phyloP scores from a whole-genome alignment of 2,888 invertebrate genomes.

The Aphelenchoides bicaudatus region DNA sequence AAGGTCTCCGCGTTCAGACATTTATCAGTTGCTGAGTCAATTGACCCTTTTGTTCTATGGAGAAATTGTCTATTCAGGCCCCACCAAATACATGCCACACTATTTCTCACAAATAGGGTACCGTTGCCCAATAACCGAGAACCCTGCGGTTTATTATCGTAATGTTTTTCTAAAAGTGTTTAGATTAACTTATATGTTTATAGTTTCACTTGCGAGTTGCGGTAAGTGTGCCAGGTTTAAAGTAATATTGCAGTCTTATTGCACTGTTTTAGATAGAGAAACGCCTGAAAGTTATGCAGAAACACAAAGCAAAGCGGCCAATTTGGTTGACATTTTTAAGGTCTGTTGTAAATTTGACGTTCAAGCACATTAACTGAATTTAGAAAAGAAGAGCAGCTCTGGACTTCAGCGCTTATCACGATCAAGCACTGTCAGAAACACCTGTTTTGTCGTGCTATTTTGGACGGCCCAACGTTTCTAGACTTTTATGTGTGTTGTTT shows the following conservation, averaged over 20 bases:
- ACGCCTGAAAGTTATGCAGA: slow-evolving; percentile 86
- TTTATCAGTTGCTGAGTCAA: slow-evolving; percentile 78
- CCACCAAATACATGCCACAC: slow-evolving; percentile 83
- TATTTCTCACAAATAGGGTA: slow-evolving; percentile 93
- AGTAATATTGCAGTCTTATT: neutral
- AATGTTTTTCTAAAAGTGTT: slow-evolving; percentile 63
- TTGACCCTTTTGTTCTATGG: slow-evolving; percentile 80
- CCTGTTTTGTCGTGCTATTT: slow-evolving; percentile 31
- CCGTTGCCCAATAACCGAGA: slow-evolving; percentile 91
- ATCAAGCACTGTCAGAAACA: slow-evolving; percentile 18
- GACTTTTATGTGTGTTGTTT: neutral
- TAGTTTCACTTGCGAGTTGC: too few relatives aligned
- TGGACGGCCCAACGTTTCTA: slow-evolving; percentile 16
- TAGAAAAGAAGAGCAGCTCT: slow-evolving; percentile 19
- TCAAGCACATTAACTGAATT: slow-evolving; percentile 1
- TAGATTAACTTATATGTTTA: slow-evolving; percentile 1
- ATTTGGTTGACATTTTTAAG: slow-evolving; percentile 38
- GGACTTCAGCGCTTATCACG: slow-evolving; percentile 12
- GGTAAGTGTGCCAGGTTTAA: neutral
- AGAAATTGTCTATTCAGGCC: slow-evolving; percentile 75
- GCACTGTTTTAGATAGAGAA: slow-evolving; percentile 73
- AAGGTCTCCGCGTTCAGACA: slow-evolving; percentile 88
- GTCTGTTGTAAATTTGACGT: slow-evolving; percentile 12
- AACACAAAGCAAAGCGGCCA: slow-evolving; percentile 69
- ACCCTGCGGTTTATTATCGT: slow-evolving; percentile 96